Evolutionary conservation across 2,888 invertebrate species (phyloP).

Genomic region (Trachelus tabidus): DNA sequence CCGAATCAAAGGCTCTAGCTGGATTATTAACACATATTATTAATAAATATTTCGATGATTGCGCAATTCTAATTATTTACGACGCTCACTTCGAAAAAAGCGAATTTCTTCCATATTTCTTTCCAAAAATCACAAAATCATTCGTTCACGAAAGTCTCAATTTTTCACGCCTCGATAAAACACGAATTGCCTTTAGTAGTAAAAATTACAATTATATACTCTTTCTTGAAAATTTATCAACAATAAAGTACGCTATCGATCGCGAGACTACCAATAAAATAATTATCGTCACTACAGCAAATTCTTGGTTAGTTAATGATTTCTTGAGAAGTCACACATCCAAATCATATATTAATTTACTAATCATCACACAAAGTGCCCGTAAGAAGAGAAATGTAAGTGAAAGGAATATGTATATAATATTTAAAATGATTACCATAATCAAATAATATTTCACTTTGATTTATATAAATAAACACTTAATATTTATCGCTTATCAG

Average conservation of each 20-base stretch:
- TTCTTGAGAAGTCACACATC: constrained; percentile 74
- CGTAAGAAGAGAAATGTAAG: constrained; percentile 48
- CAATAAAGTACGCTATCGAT: constrained; percentile 71
- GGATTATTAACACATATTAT: constrained; percentile 73
- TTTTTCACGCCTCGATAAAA: not conserved
- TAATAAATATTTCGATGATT: constrained; percentile 72
- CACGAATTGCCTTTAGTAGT: constrained; percentile 5
- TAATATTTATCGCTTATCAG: constrained; percentile 58
- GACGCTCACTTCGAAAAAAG: constrained; percentile 71
- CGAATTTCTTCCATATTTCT: constrained; percentile 51
- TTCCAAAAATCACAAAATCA: constrained; percentile 6
- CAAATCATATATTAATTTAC: constrained; percentile 76
- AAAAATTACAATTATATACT: constrained; percentile 76
- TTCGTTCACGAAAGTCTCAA: not conserved
- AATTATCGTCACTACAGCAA: constrained; percentile 76
- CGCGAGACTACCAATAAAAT: constrained; percentile 75
- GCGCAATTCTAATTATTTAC: constrained; percentile 76
- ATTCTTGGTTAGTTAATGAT: constrained; percentile 81
- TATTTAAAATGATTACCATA: constrained; percentile 10
- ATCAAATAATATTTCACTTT: constrained; percentile 10
- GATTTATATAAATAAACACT: not conserved
- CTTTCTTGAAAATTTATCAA: constrained; percentile 75
- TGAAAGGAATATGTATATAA: constrained; percentile 16
- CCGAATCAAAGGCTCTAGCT: constrained; percentile 63
- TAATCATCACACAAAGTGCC: constrained; percentile 77